Percentiles rank a stretch among this genome's conserved stretches.
Evolutionary conservation across 2,113 vertebrate species (phyloP).

Genomic region (Gavia stellata): DNA sequence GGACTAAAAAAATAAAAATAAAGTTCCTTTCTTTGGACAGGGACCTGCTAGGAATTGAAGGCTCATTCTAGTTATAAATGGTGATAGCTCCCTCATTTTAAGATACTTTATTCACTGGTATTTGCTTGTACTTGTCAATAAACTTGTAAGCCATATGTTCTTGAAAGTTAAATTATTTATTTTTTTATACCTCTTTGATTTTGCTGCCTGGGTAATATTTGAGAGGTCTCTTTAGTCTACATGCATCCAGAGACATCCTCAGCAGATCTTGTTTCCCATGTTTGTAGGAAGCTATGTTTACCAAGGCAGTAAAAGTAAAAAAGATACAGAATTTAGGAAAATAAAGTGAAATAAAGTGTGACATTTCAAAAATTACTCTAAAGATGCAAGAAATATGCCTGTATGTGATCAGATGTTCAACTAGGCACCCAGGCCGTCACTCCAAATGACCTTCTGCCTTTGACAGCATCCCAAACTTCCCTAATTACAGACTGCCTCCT

Average conservation of each 20-base stretch:
- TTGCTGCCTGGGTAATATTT: not conserved
- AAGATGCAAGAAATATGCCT: not conserved
- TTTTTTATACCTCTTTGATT: not conserved
- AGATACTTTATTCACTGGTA: not conserved
- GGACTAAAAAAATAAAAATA: not conserved
- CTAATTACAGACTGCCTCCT: slow-evolving; percentile 21
- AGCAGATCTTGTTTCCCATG: not conserved
- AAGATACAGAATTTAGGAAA: not conserved
- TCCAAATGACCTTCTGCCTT: slow-evolving; percentile 26
- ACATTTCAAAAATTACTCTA: not conserved
- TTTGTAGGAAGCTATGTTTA: not conserved
- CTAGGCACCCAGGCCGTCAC: not conserved
- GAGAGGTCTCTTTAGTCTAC: not conserved
- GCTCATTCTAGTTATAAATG: not conserved
- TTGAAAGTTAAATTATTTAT: not conserved
- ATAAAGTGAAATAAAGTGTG: not conserved
- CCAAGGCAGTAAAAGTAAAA: not conserved
- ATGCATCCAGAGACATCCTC: not conserved
- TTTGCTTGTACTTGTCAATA: not conserved
- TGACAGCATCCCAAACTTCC: slow-evolving; percentile 15
- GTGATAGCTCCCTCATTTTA: not conserved
- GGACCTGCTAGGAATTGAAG: not conserved
- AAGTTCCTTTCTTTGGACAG: not conserved
- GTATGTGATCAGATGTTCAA: slow-evolving; percentile 3
- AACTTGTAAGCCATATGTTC: not conserved